Conservation (phyloP, 1,140 invertebrate genomes). For the Nymphalis io region DNA sequence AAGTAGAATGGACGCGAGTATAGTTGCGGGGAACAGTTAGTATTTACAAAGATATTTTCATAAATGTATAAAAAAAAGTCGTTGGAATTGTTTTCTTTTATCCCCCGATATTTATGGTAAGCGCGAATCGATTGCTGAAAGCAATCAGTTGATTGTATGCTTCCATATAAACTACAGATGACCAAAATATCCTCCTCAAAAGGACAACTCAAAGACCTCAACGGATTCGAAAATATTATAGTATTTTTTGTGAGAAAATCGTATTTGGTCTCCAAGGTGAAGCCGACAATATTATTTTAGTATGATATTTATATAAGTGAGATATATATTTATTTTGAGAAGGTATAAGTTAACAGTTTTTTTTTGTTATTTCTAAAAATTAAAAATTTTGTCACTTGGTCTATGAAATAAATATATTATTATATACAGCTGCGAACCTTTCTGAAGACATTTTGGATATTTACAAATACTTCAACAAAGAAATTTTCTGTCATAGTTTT, state of each 20-base stretch:
- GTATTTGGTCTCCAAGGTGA: background rate
- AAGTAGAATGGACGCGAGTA: too few relatives aligned
- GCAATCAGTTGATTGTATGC: conserved; percentile 24
- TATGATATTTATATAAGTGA: background rate
- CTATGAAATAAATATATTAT: too few relatives aligned
- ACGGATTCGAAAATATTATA: background rate
- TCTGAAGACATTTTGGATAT: too few relatives aligned
- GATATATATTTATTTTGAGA: background rate
- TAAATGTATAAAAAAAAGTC: conserved; percentile 1
- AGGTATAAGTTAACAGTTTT: too few relatives aligned
- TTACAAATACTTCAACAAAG: too few relatives aligned
- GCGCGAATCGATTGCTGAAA: conserved; percentile 4
- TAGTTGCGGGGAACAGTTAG: too few relatives aligned
- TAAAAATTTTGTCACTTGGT: too few relatives aligned
- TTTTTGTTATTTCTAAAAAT: too few relatives aligned
- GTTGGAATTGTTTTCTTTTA: background rate
- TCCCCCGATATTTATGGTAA: conserved; percentile 8
- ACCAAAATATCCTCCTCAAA: background rate
- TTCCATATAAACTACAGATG: background rate
- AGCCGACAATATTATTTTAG: background rate
- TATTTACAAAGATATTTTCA: background rate
- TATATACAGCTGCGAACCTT: background rate
- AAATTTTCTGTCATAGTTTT: too few relatives aligned
- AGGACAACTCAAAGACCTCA: background rate
- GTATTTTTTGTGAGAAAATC: conserved; percentile 9